Evolutionary conservation across 2,113 vertebrate species (phyloP).

Genomic region (Notothenia coriiceps): DNA sequence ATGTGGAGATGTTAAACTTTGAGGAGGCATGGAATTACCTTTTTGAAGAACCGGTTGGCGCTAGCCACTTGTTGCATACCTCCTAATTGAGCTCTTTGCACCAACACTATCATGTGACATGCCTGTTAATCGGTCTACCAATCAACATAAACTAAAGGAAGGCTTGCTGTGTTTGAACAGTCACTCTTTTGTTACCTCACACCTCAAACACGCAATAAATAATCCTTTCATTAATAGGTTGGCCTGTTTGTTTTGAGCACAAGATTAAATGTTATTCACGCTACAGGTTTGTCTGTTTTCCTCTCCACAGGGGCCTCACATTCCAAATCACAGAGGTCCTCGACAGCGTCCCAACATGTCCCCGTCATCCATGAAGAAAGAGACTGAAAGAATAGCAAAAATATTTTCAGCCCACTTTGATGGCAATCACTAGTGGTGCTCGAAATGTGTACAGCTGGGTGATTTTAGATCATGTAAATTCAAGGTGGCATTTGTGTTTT

Average conservation of each 20-base stretch:
- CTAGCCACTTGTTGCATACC: not conserved
- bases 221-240: not conserved
- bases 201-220: not conserved
- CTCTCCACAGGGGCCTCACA: slow-evolving; percentile 55
- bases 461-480: slow-evolving; percentile 52
- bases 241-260: not conserved
- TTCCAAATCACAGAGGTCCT: slow-evolving; percentile 52
- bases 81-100: not conserved
- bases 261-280: not conserved
- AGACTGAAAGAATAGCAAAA: slow-evolving; percentile 89
- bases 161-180: not conserved
- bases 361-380: slow-evolving; percentile 73
- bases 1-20: too few species aligned
- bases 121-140: not conserved
- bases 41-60: not conserved
- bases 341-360: slow-evolving; percentile 75
- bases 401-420: slow-evolving; percentile 90
- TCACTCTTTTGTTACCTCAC: not conserved
- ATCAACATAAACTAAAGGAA: not conserved
- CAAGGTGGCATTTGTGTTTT: slow-evolving; percentile 62
- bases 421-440: slow-evolving; percentile 65
- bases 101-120: not conserved
- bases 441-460: not conserved
- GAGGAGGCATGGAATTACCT: not conserved
- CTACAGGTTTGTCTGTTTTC: not conserved